phyloP scores from a whole-genome alignment of 1,140 invertebrate genomes.

The Bicyclus anynana region DNA sequence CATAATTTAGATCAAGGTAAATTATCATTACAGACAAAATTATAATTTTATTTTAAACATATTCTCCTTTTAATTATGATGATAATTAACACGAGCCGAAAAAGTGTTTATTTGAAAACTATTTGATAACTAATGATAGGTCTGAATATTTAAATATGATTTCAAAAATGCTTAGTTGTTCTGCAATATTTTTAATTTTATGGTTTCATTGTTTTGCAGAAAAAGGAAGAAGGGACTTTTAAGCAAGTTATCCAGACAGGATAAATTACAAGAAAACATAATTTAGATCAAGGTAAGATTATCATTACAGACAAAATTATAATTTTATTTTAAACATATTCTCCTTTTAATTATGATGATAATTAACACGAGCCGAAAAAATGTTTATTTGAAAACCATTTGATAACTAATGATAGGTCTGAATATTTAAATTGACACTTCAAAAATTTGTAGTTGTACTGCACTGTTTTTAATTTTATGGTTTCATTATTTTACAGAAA shows the following conservation, averaged over 20 bases:
- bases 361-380: neutral
- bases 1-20: neutral
- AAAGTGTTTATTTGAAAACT: constrained; percentile 51
- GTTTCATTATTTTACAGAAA: no score
- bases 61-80: constrained; percentile 31
- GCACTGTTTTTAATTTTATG: no score
- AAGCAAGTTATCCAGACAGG: no score
- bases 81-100: constrained; percentile 56
- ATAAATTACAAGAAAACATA: neutral
- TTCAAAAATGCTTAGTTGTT: neutral
- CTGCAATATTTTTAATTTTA: no score
- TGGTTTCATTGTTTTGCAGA: neutral
- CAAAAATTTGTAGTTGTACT: no score
- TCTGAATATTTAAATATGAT: constrained; percentile 24
- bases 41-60: no score
- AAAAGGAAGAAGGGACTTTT: neutral
- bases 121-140: constrained; percentile 64
- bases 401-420: neutral
- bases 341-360: neutral
- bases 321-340: neutral
- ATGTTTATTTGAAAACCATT: neutral
- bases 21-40: neutral
- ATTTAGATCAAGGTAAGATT: neutral
- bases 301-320: neutral
- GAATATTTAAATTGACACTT: neutral